Evolutionary conservation across 2,888 invertebrate species (phyloP), one percentile per base, ranked within the genome.

Genomic region (Thecophora atra): DNA sequence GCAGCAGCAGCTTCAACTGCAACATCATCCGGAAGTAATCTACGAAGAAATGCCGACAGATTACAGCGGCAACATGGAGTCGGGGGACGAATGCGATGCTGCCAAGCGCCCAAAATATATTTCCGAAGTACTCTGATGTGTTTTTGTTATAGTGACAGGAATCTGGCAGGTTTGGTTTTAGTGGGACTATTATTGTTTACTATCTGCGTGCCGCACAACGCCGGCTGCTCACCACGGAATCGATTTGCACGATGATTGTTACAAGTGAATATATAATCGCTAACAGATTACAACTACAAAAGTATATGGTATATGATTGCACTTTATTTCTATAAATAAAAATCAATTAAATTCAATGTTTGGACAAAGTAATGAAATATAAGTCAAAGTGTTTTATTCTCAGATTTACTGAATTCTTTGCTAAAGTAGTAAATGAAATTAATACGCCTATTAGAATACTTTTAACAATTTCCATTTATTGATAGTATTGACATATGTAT

Each of bases 81-180:
- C 80, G 71, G 79, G 79, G n/a, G 84, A 84, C 73, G 86, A 86
- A 72, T 80, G 79, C 75, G 85, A 85, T 74, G 80, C 81, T 58
- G 69, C 83, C 81, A 87, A 85, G 80, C 81, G 86, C 75, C 81
- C 84, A 75, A 86, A 86, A 80, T 86, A 84, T 76, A 78, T 82
- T 51, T 81, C 83, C 47, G 85, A 85, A 78, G 84, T 82, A 76
- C 83, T 83, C 81, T 83, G 83, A 83, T 83, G 81, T 80, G 47
- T 66, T 65, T 62, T 71, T 47, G 37, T 70, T 28, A 47, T 63
- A 21, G 24, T 58, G 24, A 44, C 56, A 19, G n/a, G 19, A 28
- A 66, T 47, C 24, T 44, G n/a, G 51, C 4, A n/a, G 44, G 72
- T 68, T 70, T 67, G 70, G 74, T 66, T 52, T 44, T 21, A 68